Base-by-base conservation (phyloP, 2,113 vertebrate genomes). In the Oenanthe oenanthe region DNA sequence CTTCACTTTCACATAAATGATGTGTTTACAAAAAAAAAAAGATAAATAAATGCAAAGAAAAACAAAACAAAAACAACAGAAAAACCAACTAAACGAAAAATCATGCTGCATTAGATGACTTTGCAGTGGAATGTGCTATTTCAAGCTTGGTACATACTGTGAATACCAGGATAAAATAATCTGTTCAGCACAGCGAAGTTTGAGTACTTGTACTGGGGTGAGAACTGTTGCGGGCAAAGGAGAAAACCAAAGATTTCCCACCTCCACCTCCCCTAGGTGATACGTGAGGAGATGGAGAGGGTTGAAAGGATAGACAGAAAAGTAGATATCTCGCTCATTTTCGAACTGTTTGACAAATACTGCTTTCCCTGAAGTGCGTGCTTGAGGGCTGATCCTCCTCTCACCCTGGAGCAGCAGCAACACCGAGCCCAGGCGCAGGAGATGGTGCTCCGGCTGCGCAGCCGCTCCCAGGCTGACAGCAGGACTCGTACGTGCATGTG, bases 71-170 rank as follows among this genome's bases (percentile, higher is more conserved):
- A 56, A 20, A 34, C 0, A 13, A 38, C 40, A 42, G 40, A 42
- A 63, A 40, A 51, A 32, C 11, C 9, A 42, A 65, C 2, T 29
- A 66, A 88, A 26, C 2, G 3, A 66, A 86, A 77, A 62, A 22
- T 9, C 25, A 29, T 53, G 38, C 22, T 71, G 26, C 12, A 4
- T 84, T 68, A 50, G n/a, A 36, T 43, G 42, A 48, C 48, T 71
- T 34, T 51, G 61, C 40, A 54, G 26, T 34, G 66, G 84, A 91
- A 93, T 79, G 70, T 71, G 85, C 56, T 88, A 83, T 94, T 96
- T 92, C 78, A 53, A 80, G 54, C 47, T 73, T 31, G 51, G 54
- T 68, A 85, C 71, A 76, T 66, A 70, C 40, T 72, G 34, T 62
- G 80, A 70, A 79, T 80, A 50, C 28, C 62, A 77, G 58, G 45